Evolutionary conservation across 2,113 vertebrate species (phyloP).

Genomic region (Onychorhynchus coronatus): DNA sequence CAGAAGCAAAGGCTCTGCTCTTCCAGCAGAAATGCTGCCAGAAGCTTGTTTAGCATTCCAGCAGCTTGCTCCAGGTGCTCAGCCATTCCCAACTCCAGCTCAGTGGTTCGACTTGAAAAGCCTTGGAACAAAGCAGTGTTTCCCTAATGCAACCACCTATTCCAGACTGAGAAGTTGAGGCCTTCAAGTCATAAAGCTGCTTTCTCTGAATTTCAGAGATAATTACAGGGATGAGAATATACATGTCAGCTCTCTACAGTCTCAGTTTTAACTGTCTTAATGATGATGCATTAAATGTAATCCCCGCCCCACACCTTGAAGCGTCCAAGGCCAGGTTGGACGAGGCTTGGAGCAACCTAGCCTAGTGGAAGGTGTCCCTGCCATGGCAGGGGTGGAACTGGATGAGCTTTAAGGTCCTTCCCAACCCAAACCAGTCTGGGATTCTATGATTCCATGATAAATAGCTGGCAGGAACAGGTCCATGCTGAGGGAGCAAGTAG

Average conservation of each 20-base stretch:
- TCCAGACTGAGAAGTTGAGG: background rate
- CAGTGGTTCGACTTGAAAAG: background rate
- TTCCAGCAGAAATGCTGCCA: background rate
- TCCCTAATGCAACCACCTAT: background rate
- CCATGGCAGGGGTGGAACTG: background rate
- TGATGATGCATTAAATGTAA: background rate
- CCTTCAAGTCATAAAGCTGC: background rate
- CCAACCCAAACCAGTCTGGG: background rate
- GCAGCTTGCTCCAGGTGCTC: background rate
- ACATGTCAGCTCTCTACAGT: background rate
- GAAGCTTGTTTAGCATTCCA: background rate
- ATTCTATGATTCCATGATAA: background rate
- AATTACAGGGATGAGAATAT: background rate
- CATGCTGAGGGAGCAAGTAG: accelerated
- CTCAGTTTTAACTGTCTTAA: background rate
- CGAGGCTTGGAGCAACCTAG: accelerated
- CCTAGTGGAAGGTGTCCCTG: background rate
- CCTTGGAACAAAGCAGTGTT: background rate
- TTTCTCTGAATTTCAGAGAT: background rate
- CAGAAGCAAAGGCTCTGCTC: background rate
- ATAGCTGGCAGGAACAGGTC: background rate
- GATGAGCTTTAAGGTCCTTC: background rate
- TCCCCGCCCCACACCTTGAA: background rate
- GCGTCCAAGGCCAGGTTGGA: no score
- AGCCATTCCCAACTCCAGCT: background rate